Base-by-base conservation (phyloP, 2,888 invertebrate species). In the Sphaerophoria taeniata region DNA sequence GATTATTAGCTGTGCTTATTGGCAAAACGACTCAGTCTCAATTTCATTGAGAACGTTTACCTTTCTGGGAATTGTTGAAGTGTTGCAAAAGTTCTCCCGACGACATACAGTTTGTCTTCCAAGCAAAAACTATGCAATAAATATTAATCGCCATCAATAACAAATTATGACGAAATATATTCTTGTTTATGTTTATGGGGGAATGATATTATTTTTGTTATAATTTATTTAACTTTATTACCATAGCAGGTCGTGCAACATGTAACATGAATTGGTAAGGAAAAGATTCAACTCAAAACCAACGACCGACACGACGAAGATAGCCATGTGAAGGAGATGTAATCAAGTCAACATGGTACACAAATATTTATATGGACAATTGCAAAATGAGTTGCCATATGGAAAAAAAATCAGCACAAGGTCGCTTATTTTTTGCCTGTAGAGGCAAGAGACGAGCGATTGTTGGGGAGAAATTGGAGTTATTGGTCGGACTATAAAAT, bases 151-250 rank as follows among this genome's bases (percentile, higher is more conserved):
- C 75, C 84, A 84, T 84, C 72, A 76, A 84, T 80, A 84, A 80
- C 71, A 84, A 80, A 80, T 75, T 84, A 67, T 84, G 75, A 80
- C 72, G 84, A 80, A 84, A 84, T 63, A 67, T 36, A 47, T 79
- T 70, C 39, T 71, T 51, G 49, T 75, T 12, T 67, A 55, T 9
- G 3, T 24, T 24, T 24, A 24, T 24, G 75, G 76, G 24, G 34
- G 75, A 75, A 84, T 84, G 80, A 80, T 84, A 84, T 80, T 71
- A 80, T 81, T 84, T 80, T 84, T 76, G 80, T 73, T 84, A 80
- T 84, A 80, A 84, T 84, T 84, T 84, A 84, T 84, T 80, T 61
- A 80, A 80, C 75, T 76, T 60, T 75, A 71, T 76, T 84, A 51
- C 80, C 71, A 69, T 69, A 34, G 14, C 36, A 47, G 70, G 43